These are phyloP conservation scores for Naso thynnoides DNA, from an alignment of 2,797 vertebrate genomes.

Conservation along the genomic window DNA sequence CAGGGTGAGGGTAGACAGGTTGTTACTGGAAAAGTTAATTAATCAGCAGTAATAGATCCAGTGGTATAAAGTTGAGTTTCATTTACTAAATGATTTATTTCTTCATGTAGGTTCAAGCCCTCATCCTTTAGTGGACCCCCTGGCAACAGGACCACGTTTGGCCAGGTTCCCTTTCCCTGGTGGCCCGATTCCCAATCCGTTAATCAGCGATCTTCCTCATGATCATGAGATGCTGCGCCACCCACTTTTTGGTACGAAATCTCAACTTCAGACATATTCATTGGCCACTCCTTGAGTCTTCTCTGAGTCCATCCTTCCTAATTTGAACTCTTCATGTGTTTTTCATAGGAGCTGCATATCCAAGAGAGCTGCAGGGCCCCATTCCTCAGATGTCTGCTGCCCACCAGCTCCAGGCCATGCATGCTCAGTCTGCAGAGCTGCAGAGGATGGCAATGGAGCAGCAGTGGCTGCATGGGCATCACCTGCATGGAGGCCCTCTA, in stretches of 20 bases:
- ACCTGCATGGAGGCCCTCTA: constrained; percentile 95
- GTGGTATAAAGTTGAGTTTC: neutral
- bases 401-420: constrained; percentile 99
- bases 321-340: constrained; percentile 3
- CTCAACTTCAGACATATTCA: neutral
- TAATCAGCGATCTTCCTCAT: constrained; percentile 94
- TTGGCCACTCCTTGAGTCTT: neutral
- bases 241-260: constrained; percentile 93
- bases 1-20: constrained; percentile 89
- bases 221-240: constrained; percentile 99
- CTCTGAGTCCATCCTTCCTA: neutral
- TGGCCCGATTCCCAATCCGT: constrained; percentile 92
- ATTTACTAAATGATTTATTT: constrained; percentile 20
- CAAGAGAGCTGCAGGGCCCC: constrained; percentile 92
- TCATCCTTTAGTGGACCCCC: constrained; percentile 91
- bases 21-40: neutral
- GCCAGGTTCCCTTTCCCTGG: constrained; percentile 95
- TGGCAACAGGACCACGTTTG: constrained; percentile 93
- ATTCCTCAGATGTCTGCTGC: constrained; percentile 98
- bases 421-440: constrained; percentile 97
- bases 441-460: constrained; percentile 99
- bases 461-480: constrained; percentile 98
- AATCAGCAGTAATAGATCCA: neutral
- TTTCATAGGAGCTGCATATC: constrained; percentile 89
- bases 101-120: constrained; percentile 87